phyloP scores from a whole-genome alignment of 2,888 invertebrate genomes.

The Clanis bilineata region DNA sequence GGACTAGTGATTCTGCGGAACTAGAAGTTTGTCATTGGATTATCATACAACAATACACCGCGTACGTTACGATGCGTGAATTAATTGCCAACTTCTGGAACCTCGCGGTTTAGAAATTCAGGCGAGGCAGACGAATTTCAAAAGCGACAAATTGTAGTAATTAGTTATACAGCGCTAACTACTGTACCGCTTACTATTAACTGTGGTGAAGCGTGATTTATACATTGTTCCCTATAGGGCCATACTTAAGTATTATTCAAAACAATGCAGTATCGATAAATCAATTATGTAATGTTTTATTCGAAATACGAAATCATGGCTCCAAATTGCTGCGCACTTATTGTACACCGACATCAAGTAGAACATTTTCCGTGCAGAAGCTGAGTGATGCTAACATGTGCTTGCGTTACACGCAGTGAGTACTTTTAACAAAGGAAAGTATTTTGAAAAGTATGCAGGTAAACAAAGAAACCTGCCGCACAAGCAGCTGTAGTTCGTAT shows the following conservation, averaged over 20 bases:
- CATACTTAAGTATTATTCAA: neutral
- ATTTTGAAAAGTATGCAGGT: slow-evolving; percentile 74
- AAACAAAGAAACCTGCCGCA: slow-evolving; percentile 70
- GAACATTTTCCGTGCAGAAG: slow-evolving; percentile 14
- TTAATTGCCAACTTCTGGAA: slow-evolving; percentile 54
- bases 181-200: slow-evolving; percentile 8
- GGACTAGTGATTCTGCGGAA: neutral
- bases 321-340: slow-evolving; percentile 9
- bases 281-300: slow-evolving; percentile 8
- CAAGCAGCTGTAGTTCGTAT: slow-evolving; percentile 67
- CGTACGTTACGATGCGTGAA: slow-evolving; percentile 27
- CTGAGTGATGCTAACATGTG: slow-evolving; percentile 23
- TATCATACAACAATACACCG: neutral
- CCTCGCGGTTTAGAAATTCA: slow-evolving; percentile 43
- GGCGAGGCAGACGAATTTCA: slow-evolving; percentile 35
- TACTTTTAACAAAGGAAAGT: slow-evolving; percentile 76
- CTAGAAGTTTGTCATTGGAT: neutral
- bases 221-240: slow-evolving; percentile 8
- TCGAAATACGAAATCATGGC: slow-evolving; percentile 8
- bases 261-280: neutral
- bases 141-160: slow-evolving; percentile 33
- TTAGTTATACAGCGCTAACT: slow-evolving; percentile 17
- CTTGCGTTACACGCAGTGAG: slow-evolving; percentile 61
- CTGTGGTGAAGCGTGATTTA: slow-evolving; percentile 2
- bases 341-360: slow-evolving; percentile 10